phyloP scores from a whole-genome alignment of 2,113 vertebrate genomes.

The Petroica traversi region DNA sequence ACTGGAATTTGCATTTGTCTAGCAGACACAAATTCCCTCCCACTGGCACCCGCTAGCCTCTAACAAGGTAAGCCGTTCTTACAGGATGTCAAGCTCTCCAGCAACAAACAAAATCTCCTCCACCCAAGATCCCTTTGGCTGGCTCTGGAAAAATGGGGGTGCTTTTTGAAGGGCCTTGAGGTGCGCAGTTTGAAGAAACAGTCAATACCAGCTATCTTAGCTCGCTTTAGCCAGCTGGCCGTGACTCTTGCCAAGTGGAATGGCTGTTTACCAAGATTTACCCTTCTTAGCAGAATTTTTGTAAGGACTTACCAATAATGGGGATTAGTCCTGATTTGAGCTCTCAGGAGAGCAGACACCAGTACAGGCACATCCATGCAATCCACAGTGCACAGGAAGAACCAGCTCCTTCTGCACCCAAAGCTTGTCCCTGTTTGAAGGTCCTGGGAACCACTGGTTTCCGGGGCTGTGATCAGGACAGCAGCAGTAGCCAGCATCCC shows the following conservation, averaged over 20 bases:
- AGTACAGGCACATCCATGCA: neutral
- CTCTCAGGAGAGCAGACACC: neutral
- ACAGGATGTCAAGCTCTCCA: neutral
- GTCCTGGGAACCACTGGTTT: neutral
- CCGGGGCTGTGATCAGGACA: neutral
- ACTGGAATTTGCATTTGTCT: constrained; percentile 8
- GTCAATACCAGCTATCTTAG: neutral
- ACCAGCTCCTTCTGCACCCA: neutral
- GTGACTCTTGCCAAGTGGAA: neutral
- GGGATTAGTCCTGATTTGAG: neutral
- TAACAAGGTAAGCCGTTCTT: neutral
- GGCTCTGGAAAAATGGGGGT: neutral
- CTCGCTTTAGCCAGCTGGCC: neutral
- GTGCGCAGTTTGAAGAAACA: neutral
- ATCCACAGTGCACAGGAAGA: neutral
- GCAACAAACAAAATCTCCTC: neutral
- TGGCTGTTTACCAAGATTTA: neutral
- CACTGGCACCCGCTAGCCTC: neutral
- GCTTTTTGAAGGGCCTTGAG: neutral
- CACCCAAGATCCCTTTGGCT: neutral
- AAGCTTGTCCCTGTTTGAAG: neutral
- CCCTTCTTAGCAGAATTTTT: neutral
- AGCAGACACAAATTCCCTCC: neutral
- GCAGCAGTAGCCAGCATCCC: neutral
- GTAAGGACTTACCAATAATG: neutral